Percentiles rank a stretch among this genome's conserved stretches.
These are phyloP conservation scores for Myotis planiceps DNA, from an alignment of 2,797 vertebrate species.

Conservation along the genomic window DNA sequence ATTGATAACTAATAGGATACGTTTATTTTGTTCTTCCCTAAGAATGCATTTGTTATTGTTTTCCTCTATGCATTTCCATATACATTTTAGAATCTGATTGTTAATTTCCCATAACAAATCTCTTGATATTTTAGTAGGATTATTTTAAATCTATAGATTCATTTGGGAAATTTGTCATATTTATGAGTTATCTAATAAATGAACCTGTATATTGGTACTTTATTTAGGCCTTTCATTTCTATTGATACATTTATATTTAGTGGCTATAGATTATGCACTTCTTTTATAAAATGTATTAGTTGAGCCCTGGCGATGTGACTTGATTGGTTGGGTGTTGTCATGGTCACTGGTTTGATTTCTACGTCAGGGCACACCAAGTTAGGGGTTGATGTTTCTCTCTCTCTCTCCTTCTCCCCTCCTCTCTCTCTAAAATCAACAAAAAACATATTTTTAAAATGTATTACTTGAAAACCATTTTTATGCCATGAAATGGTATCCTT, in stretches of 20 bases:
- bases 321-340: neutral
- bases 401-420: neutral
- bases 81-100: neutral
- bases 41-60: neutral
- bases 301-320: neutral
- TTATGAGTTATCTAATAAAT: neutral
- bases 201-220: neutral
- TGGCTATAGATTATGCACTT: neutral
- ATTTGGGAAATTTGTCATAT: neutral
- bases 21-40: neutral
- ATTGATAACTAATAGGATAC: neutral
- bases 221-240: conserved; percentile 16
- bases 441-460: neutral
- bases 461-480: neutral
- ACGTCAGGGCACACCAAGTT: neutral
- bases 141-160: conserved; percentile 1
- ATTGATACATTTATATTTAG: neutral
- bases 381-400: neutral
- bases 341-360: neutral
- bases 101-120: neutral
- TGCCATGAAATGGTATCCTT: neutral
- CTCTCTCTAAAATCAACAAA: neutral
- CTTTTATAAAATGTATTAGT: neutral
- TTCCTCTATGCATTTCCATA: neutral
- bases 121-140: neutral